Evolutionary conservation across 2,797 vertebrate species (phyloP).

Genomic region (Epinephelus awoara): DNA sequence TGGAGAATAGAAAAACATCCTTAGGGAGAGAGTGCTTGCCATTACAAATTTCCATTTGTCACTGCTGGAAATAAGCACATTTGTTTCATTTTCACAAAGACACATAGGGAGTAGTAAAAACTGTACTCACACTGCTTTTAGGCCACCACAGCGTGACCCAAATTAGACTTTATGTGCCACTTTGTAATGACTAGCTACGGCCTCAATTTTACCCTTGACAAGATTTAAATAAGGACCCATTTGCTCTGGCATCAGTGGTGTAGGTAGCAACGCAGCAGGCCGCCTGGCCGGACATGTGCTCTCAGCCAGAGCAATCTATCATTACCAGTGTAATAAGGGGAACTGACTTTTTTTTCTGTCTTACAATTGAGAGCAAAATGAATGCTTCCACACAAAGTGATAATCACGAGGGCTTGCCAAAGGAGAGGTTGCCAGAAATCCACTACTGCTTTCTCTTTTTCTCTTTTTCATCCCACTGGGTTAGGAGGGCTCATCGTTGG

Average conservation of each 20-base stretch:
- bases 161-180: slow-evolving; percentile 78
- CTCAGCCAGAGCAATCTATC: slow-evolving; percentile 80
- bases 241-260: slow-evolving; percentile 77
- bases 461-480: slow-evolving; percentile 61
- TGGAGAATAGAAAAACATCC: slow-evolving; percentile 67
- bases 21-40: slow-evolving; percentile 42
- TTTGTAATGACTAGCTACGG: slow-evolving; percentile 81
- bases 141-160: slow-evolving; percentile 71
- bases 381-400: slow-evolving; percentile 83
- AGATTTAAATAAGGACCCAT: slow-evolving; percentile 79
- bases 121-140: slow-evolving; percentile 46
- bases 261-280: slow-evolving; percentile 75
- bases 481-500: slow-evolving; percentile 56
- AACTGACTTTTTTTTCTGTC: slow-evolving; percentile 73
- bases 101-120: slow-evolving; percentile 54
- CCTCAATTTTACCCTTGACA: slow-evolving; percentile 80
- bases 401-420: slow-evolving; percentile 80
- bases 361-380: slow-evolving; percentile 83
- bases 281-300: slow-evolving; percentile 66
- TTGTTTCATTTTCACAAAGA: slow-evolving; percentile 65
- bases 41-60: slow-evolving; percentile 65
- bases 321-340: slow-evolving; percentile 82
- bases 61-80: slow-evolving; percentile 62
- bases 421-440: slow-evolving; percentile 67
- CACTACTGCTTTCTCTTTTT: slow-evolving; percentile 62